Conservation (phyloP, 2,113 vertebrate genomes). For the Agelaius phoeniceus region DNA sequence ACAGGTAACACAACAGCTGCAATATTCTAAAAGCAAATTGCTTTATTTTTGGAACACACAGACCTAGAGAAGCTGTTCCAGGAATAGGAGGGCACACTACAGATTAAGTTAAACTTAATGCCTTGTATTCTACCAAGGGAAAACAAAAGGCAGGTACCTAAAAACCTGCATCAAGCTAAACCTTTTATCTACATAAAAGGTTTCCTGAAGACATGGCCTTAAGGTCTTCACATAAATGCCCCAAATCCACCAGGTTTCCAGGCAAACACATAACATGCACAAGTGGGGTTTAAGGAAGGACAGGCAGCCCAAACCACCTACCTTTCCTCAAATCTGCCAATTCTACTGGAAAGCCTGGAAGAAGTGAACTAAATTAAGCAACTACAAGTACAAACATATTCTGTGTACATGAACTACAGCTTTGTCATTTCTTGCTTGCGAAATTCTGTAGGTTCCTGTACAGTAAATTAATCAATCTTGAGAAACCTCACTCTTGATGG, state of each 20-base stretch:
- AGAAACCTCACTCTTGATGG: background rate
- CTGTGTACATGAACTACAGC: background rate
- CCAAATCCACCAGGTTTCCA: background rate
- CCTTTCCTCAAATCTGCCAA: background rate
- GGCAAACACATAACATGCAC: rapidly evolving
- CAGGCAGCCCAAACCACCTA: background rate
- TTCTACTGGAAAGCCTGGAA: background rate
- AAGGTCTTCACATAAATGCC: background rate
- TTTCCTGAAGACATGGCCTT: background rate
- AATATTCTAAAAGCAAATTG: background rate
- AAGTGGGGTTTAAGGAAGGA: background rate
- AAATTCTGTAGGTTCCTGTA: background rate
- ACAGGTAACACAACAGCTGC: background rate
- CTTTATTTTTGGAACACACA: background rate
- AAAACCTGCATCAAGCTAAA: background rate
- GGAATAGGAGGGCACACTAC: background rate
- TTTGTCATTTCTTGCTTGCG: background rate
- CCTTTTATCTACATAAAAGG: background rate
- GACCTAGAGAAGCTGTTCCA: background rate
- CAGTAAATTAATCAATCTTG: background rate
- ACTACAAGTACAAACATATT: background rate
- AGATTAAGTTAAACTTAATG: background rate
- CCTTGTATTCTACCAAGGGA: background rate
- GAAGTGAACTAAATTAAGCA: background rate
- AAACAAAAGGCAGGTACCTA: background rate